Evolutionary conservation across 2,888 invertebrate genomes (phyloP).

Genomic region (Timandra comae): DNA sequence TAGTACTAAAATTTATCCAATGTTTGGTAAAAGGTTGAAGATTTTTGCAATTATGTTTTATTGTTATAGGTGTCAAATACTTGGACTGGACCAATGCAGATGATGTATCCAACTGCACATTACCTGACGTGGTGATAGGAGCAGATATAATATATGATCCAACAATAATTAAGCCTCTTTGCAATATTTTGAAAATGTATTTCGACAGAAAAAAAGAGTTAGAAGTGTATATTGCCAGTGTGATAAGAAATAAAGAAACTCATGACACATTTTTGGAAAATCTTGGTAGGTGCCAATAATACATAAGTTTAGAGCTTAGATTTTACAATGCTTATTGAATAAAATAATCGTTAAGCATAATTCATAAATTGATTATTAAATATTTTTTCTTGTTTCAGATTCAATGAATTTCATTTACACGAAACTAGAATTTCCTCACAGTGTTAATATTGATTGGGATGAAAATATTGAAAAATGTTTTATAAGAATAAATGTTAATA

Average conservation of each 20-base stretch:
- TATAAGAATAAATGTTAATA: conserved; percentile 43
- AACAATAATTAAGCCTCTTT: conserved; percentile 44
- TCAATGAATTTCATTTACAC: conserved; percentile 26
- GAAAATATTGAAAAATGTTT: conserved; percentile 36
- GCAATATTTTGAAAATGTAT: conserved; percentile 42
- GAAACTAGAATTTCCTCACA: conserved; percentile 25
- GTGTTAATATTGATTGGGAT: conserved; percentile 46
- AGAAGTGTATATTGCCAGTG: conserved; percentile 51
- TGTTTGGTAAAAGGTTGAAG: no score
- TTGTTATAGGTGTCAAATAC: conserved; percentile 41
- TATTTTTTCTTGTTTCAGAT: conserved; percentile 36
- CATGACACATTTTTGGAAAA: conserved; percentile 72
- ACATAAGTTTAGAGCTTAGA: not conserved
- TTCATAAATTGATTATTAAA: not conserved
- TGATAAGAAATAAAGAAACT: conserved; percentile 80
- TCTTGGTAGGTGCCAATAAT: conserved; percentile 63
- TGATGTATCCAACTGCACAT: conserved; percentile 26
- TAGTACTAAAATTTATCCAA: no score
- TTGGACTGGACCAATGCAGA: conserved; percentile 54
- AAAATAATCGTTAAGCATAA: no score
- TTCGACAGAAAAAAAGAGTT: conserved; percentile 40
- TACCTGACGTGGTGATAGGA: conserved; percentile 59
- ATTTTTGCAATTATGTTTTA: no score
- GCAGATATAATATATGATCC: conserved; percentile 69
- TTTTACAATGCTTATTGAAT: no score